Evolutionary conservation across 2,888 invertebrate species (phyloP).

Genomic region (Microdon myrmicae): DNA sequence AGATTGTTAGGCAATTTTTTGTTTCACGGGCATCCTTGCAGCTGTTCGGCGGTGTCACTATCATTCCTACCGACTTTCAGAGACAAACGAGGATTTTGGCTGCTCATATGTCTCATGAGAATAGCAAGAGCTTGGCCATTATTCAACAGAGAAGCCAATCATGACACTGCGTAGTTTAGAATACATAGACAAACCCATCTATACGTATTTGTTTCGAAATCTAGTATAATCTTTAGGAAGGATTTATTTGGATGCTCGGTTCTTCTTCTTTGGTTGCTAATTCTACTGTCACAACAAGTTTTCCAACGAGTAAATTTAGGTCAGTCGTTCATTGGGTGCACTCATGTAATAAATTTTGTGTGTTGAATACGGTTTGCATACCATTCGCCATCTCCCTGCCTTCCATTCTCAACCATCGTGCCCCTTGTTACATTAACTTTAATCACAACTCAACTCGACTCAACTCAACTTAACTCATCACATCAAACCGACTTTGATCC

Average conservation of each 20-base stretch:
- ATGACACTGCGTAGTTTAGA: slow-evolving; percentile 41
- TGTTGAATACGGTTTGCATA: slow-evolving; percentile 42
- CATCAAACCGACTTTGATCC: slow-evolving; percentile 30
- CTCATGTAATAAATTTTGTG: slow-evolving; percentile 37
- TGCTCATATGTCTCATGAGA: slow-evolving; percentile 9
- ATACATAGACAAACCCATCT: too few relatives aligned
- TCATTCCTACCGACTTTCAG: slow-evolving; percentile 21
- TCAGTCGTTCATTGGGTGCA: slow-evolving; percentile 42
- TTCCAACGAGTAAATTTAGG: slow-evolving; percentile 38
- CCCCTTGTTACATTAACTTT: slow-evolving; percentile 6
- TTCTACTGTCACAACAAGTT: slow-evolving; percentile 32
- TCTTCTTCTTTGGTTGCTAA: slow-evolving; percentile 10
- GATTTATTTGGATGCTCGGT: slow-evolving; percentile 45
- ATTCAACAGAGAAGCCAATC: slow-evolving; percentile 27
- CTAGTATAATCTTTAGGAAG: slow-evolving; percentile 37
- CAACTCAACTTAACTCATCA: slow-evolving; percentile 25
- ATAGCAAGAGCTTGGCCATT: slow-evolving; percentile 20
- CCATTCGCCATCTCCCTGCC: too few relatives aligned
- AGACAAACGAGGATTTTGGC: too few relatives aligned
- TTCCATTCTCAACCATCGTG: too few relatives aligned
- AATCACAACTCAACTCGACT: too few relatives aligned
- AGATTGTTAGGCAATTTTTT: too few relatives aligned
- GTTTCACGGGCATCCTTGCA: too few relatives aligned
- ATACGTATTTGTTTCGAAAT: slow-evolving; percentile 44
- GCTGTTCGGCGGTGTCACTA: too few relatives aligned